phyloP scores from a whole-genome alignment of 2,113 vertebrate genomes.

The Lepidothrix coronata region DNA sequence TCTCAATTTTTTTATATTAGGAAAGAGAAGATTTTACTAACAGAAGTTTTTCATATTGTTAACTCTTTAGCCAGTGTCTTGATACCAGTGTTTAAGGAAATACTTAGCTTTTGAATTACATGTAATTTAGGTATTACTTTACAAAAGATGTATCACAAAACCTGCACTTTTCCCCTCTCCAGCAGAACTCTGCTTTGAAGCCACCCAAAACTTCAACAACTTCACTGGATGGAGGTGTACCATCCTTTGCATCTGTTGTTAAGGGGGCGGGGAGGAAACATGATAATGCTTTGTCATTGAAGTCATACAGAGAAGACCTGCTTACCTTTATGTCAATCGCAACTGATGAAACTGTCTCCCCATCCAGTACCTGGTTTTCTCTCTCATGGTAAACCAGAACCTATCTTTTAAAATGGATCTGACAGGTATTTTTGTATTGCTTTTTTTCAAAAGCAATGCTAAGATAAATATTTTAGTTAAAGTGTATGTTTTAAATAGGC shows the following conservation, averaged over 20 bases:
- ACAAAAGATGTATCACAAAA: background rate
- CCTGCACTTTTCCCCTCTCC: background rate
- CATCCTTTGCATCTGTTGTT: background rate
- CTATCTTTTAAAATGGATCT: background rate
- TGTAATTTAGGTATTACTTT: background rate
- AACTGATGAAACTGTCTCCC: background rate
- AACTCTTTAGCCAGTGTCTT: background rate
- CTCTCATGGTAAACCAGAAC: background rate
- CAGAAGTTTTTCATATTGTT: background rate
- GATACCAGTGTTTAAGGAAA: background rate
- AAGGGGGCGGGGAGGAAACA: background rate
- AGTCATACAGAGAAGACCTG: background rate
- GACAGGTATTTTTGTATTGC: background rate
- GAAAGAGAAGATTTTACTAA: background rate
- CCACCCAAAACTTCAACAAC: background rate
- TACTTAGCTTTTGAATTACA: background rate
- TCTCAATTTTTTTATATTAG: background rate
- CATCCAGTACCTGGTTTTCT: background rate
- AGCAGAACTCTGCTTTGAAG: background rate
- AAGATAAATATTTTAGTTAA: background rate
- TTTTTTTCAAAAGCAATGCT: background rate
- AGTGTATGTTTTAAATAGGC: background rate
- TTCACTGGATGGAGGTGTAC: background rate
- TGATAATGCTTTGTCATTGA: background rate
- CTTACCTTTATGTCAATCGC: background rate